Base-by-base conservation (phyloP, 2,797 vertebrate genomes). In the Chiroxiphia lanceolata region DNA sequence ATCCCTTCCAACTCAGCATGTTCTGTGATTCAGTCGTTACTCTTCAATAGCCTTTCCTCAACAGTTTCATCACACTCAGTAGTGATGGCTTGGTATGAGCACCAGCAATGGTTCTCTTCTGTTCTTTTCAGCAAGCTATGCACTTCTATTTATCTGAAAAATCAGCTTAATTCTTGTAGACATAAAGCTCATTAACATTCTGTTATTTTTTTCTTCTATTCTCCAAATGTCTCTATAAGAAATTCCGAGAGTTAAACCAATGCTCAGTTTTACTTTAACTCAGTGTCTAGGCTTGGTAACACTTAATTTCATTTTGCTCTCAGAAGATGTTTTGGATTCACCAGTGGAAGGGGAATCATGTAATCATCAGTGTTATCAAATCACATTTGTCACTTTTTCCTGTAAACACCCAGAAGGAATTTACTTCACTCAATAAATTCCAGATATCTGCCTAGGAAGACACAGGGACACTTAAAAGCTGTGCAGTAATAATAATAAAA, bases 371-470 rank as follows among this genome's bases (percentile, higher is more conserved):
- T 75, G 47, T 81, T 92, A 91, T 60, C 87, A 91, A 89, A 85
- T 78, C 89, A 89, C 27, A 68, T 85, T 96, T 94, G 82, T 85
- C 94, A 87, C 65, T 81, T 93, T 64, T 87, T 57, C 56, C 85
- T 74, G 56, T 90, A 88, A 97, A 93, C 56, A 87, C 53, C 75
- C 75, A 53, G 78, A 95, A 90, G 78, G 78, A 90, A 95, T 95
- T 86, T 93, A 92, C 27, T 79, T 69, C 71, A 53, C 68, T 95
- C 88, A 92, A 64, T 93, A 93, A 94, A 95, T 84, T 89, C 42
- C 81, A 92, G 60, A 40, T 93, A 95, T 23, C 64, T 93, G 64
- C 44, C 60, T 67, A 40, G 29, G 33, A 95, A 84, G 77, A 92
- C 26, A 36, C 10, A 77, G 60, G 60, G 60, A 69, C 40, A 80